A percentile compares a stretch with the other conserved stretches of the same genome.
phyloP scores from a whole-genome alignment of 30 jellyfish, hydroid and myxozoan species.

The Catostylus mosaicus region DNA sequence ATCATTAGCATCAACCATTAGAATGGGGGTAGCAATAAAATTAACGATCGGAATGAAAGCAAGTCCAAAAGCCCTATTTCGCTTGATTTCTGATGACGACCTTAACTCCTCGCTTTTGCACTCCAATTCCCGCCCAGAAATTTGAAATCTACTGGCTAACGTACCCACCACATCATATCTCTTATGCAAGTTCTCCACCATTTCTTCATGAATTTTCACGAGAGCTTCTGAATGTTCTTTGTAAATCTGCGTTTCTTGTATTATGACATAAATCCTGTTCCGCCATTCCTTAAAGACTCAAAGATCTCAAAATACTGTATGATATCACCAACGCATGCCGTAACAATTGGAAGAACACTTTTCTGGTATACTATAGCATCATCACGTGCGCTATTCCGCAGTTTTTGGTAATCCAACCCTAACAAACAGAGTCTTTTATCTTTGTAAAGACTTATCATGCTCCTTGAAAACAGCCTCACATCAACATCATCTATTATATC shows the following conservation, averaged over 20 bases:
- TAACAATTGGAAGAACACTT: too few species aligned
- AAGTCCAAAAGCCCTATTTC: slow-evolving; percentile 18
- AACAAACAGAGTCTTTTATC: too few species aligned
- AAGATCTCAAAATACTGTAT: slow-evolving; percentile 8
- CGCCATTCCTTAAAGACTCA: slow-evolving; percentile 42
- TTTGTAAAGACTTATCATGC: too few species aligned
- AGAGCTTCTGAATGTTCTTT: neutral
- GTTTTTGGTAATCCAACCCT: too few species aligned
- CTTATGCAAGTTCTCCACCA: neutral
- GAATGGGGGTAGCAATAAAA: slow-evolving; percentile 19
- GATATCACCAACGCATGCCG: too few species aligned
- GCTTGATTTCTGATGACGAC: neutral
- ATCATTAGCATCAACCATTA: neutral
- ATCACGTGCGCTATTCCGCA: too few species aligned
- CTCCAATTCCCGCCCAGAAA: neutral
- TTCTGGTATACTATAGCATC: too few species aligned
- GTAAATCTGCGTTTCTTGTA: slow-evolving; percentile 6
- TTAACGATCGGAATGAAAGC: slow-evolving; percentile 25
- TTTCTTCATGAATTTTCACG: slow-evolving; percentile 8
- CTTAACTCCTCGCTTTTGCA: neutral
- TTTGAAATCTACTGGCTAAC: neutral
- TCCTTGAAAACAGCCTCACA: too few species aligned
- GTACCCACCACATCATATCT: slow-evolving; percentile 7
- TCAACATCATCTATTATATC: slow-evolving; percentile 31
- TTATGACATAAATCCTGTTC: slow-evolving; percentile 34